Evolutionary conservation across 2,113 vertebrate genomes (phyloP).

Genomic region (Sterrhoptilus dennistouni): DNA sequence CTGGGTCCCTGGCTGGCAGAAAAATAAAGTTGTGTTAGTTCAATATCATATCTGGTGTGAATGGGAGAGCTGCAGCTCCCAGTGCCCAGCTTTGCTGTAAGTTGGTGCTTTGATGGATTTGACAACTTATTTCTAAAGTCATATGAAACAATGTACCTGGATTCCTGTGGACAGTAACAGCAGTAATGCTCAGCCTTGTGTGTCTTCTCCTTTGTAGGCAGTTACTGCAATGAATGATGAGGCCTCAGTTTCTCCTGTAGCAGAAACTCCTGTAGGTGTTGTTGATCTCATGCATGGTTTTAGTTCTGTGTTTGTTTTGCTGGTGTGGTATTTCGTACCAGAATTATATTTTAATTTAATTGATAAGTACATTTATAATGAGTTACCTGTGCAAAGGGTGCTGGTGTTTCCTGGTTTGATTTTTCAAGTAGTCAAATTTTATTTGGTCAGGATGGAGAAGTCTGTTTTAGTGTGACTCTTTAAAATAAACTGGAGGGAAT

Average conservation of each 20-base stretch:
- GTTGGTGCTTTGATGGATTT: background rate
- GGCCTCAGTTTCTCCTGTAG: background rate
- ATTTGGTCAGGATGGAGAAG: background rate
- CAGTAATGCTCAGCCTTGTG: background rate
- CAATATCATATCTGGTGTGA: background rate
- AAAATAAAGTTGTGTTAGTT: background rate
- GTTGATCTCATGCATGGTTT: background rate
- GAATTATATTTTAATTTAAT: background rate
- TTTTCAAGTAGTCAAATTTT: background rate
- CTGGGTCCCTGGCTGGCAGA: background rate
- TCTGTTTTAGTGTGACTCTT: background rate
- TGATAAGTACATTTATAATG: background rate
- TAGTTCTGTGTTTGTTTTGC: background rate
- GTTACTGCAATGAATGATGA: background rate
- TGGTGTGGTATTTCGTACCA: background rate
- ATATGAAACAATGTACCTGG: background rate
- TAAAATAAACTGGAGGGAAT: background rate
- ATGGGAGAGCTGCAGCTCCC: background rate
- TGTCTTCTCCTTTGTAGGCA: background rate
- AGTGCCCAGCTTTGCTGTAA: background rate
- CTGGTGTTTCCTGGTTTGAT: background rate
- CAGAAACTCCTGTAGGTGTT: background rate
- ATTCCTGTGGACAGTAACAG: background rate
- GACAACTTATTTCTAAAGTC: background rate
- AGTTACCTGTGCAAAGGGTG: background rate